Evolutionary conservation across 2,113 vertebrate genomes (phyloP), one percentile per base, ranked within the genome.

Genomic region (Hiodon tergisus): DNA sequence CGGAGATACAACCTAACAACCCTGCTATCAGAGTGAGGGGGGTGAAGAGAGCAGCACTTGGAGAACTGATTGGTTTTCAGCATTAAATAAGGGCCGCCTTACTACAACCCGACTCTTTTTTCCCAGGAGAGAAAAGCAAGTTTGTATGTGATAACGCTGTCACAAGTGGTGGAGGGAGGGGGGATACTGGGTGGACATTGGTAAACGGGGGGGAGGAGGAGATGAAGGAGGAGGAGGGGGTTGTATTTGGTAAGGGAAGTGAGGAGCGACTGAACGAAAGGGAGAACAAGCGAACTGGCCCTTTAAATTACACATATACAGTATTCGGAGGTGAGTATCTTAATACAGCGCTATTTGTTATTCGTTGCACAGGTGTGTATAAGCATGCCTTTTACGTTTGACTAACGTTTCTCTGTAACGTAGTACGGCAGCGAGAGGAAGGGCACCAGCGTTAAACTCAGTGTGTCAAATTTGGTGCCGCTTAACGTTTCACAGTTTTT

Each of bases 271-370:
- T 47, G 63, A 66, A 66, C 63, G 31, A 31, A 66, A 66, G 63
- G 63, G 63, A 47, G 63, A 66, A 47, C 63, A 17, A 55, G 57
- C 69, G 31, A 31, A 31, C 69, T 70, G 69, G 69, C 69, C 69
- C 69, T 70, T 70, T 70, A 70, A 70, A 70, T 70, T 31, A 53
- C 52, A 55, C 69, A 70, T 55, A 31, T 31, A 31, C 31, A 31
- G 52, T 55, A 52, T 70, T 70, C 69, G 69, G 69, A 31, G 69
- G 69, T 70, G 69, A 70, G 69, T 70, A 70, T 52, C 69, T 70
- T 50, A 70, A 70, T 70, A 53, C 67, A 70, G 53, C 53, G 48
- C 69, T 70, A 55, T 70, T 70, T 70, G 53, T 55, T 55, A 70
- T 70, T 54, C 53, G 31, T 70, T 70, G 69, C 69, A 70, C 69